phyloP scores from a whole-genome alignment of 2,888 invertebrate species.

The Ochropacha duplaris region DNA sequence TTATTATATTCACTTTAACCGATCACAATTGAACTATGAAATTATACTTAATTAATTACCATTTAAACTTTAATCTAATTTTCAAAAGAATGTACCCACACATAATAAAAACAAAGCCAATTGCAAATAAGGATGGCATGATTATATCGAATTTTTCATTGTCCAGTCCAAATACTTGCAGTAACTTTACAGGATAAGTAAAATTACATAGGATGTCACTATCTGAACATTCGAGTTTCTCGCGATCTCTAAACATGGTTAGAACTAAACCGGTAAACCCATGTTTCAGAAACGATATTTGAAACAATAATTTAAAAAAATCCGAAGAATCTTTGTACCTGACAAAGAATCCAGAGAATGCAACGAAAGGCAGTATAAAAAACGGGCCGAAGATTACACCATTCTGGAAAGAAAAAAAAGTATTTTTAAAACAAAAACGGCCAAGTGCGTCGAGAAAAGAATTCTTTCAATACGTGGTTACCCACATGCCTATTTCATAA shows the following conservation, averaged over 20 bases:
- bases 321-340: constrained; percentile 90
- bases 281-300: constrained; percentile 94
- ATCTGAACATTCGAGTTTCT: constrained; percentile 87
- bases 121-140: constrained; percentile 84
- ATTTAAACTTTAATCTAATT: constrained; percentile 83
- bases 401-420: constrained; percentile 83
- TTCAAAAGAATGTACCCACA: constrained; percentile 87
- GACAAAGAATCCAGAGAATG: constrained; percentile 97
- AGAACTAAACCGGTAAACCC: constrained; percentile 92
- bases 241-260: constrained; percentile 92
- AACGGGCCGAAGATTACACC: constrained; percentile 96
- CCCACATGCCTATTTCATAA: too few relatives aligned
- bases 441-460: too few relatives aligned
- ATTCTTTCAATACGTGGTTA: too few relatives aligned
- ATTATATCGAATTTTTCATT: constrained; percentile 86
- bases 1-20: not conserved
- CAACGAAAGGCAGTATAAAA: constrained; percentile 92
- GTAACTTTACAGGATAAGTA: constrained; percentile 85
- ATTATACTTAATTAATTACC: constrained; percentile 45
- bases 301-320: constrained; percentile 92
- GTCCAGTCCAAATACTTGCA: constrained; percentile 89
- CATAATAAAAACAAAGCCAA: constrained; percentile 85
- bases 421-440: too few relatives aligned
- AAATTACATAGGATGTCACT: constrained; percentile 87
- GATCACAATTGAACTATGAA: not conserved